Base-by-base conservation (phyloP, 2,113 vertebrate species). In the Dolichotis patagonum region DNA sequence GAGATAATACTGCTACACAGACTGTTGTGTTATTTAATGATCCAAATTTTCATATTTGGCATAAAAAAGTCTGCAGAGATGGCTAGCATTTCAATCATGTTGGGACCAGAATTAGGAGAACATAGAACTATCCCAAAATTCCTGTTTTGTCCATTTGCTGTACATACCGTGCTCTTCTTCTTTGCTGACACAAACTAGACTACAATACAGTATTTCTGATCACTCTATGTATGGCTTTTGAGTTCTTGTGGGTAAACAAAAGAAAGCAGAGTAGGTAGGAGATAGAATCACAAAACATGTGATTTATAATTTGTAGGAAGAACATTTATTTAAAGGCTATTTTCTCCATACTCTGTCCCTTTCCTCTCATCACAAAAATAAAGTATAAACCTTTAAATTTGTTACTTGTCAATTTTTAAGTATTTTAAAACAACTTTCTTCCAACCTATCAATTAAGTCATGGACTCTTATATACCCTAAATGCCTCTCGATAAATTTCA, bases 161-260 rank as follows among this genome's bases (percentile, higher is more conserved):
- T 6, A 8, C 1, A 0, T 0, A 22, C 41, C 5, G 1, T 5
- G 7, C 38, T 22, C 0, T 46, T 65, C 78, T 32, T 41, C 65
- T 73, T 24, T 35, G 63, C n/a, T 46, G 58, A 22, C 43, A 60
- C 35, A 75, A 82, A 22, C 43, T 3, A n/a, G 49, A 16, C 30
- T n/a, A 60, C 10, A 65, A 10, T 7, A 6, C 8, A 24, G 5
- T n/a, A 49, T 26, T 60, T 35, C 41, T 22, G 83, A 28, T 56
- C 32, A 1, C 7, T n/a, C 1, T 3, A 1, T 7, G 30, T 65
- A 22, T 49, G 69, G 38, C 38, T 87, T 60, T 43, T 43, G 10
- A 78, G 78, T 9, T 1, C 60, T 83, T 35, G n/a, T 22, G 35
- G 65, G 30, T 28, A 88, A 58, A 19, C n/a, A 9, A 78, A 91